phyloP scores from a whole-genome alignment of 1,140 invertebrate species.

The Drosophila orena region DNA sequence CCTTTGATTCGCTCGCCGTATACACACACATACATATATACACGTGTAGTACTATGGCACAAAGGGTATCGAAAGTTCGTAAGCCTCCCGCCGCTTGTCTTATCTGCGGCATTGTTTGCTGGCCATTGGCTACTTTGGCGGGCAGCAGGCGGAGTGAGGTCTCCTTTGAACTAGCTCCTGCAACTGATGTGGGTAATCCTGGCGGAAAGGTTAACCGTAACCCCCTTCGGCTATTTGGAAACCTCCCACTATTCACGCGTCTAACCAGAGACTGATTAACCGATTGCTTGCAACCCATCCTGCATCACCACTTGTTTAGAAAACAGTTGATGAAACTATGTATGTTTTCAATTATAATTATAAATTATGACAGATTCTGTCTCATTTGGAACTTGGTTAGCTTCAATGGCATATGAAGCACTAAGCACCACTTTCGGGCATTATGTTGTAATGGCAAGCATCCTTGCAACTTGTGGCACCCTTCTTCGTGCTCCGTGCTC shows the following conservation, averaged over 20 bases:
- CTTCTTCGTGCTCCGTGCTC: too few species aligned
- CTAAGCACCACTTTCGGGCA: background rate
- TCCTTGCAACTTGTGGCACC: background rate
- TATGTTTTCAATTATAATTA: too few species aligned
- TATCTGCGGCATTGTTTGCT: conserved; percentile 18
- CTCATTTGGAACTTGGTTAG: background rate
- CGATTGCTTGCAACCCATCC: too few species aligned
- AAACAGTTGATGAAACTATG: too few species aligned
- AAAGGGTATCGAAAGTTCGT: conserved; percentile 13
- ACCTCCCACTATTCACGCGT: conserved; percentile 42
- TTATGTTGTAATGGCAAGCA: conserved; percentile 15
- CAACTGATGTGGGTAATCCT: conserved; percentile 65
- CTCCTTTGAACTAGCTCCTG: conserved; percentile 64
- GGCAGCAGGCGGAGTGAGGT: background rate
- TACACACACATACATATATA: background rate
- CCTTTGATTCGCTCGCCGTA: background rate
- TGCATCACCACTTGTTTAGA: too few species aligned
- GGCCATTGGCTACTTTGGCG: conserved; percentile 66
- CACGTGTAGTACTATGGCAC: too few species aligned
- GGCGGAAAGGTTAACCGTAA: background rate
- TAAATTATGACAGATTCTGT: background rate
- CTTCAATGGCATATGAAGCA: background rate
- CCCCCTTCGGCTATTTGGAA: conserved; percentile 46
- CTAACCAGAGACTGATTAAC: background rate
- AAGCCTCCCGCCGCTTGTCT: conserved; percentile 12